Evolutionary conservation across 2,888 invertebrate species (phyloP).

Genomic region (Drosophila parthenogenetica): DNA sequence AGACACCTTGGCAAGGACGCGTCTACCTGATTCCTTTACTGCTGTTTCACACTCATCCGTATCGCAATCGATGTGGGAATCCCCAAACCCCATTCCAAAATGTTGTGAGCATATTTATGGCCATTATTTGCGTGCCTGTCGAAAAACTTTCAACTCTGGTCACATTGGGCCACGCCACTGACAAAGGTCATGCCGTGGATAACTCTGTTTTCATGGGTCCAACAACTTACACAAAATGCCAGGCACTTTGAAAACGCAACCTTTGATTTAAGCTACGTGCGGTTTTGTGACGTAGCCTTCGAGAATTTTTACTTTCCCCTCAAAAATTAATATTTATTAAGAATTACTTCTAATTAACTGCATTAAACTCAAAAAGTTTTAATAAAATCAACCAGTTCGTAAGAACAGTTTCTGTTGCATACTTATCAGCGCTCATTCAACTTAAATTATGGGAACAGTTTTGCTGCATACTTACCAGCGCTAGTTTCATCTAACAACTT

Average conservation of each 20-base stretch:
- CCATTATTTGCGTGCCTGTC: constrained; percentile 62
- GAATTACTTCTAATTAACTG: too few relatives aligned
- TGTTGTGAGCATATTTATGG: constrained; percentile 37
- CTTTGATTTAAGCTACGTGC: too few relatives aligned
- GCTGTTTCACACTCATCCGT: neutral
- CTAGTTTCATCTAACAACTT: too few relatives aligned
- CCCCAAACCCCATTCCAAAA: constrained; percentile 6
- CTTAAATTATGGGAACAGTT: too few relatives aligned
- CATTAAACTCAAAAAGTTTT: too few relatives aligned
- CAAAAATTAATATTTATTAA: too few relatives aligned
- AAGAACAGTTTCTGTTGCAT: too few relatives aligned
- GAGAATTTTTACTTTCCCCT: too few relatives aligned
- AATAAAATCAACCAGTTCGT: too few relatives aligned
- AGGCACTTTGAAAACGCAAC: neutral
- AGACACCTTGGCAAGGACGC: constrained; percentile 49
- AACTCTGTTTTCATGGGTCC: constrained; percentile 2
- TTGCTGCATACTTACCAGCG: too few relatives aligned
- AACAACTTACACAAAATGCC: constrained; percentile 9
- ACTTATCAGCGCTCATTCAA: too few relatives aligned
- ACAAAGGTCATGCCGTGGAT: constrained; percentile 10
- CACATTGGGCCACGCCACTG: constrained; percentile 27
- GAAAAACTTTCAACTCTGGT: constrained; percentile 50
- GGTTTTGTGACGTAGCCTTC: too few relatives aligned
- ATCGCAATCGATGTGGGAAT: neutral
- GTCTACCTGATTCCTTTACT: constrained; percentile 1